Base-by-base conservation (phyloP, 2,797 vertebrate species). In the Pseudochromis fuscus region DNA sequence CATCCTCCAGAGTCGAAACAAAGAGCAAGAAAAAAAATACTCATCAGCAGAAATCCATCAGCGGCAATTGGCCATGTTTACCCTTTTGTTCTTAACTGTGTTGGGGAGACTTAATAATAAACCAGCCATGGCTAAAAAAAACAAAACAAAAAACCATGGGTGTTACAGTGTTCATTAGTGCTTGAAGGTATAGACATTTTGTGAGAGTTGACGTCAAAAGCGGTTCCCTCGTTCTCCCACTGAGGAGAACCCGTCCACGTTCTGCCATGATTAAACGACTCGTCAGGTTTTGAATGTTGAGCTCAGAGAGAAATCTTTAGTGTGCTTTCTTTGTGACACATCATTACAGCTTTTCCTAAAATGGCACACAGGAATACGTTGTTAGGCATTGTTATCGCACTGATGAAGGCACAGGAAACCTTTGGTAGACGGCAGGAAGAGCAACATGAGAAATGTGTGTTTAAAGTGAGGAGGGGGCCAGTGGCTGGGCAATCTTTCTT, bases 21-120 rank as follows among this genome's bases (percentile, higher is more conserved):
- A 92, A 91, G 77, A 88, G 68, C 28, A 62, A 64, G 45, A 31
- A 40, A 30, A 64, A 85, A 67, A 75, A 72, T 75, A 66, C 80
- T 86, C 76, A 87, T 88, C 89, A 89, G 86, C 84, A 90, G 77
- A 91, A 92, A 91, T 85, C 66, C 83, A 87, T 82, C 85, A 60
- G 65, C 57, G 67, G 65, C 81, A 86, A 75, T 76, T 88, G 81
- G 84, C 86, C 79, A 80, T 7, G 16, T 82, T 87, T 57, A 53
- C 60, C 46, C 64, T 72, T 67, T 73, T 78, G 46, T 84, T 88
- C 70, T 81, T 68, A 68, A 72, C 44, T 46, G 73, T 81, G 55
- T 77, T 79, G 72, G 24, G 56, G 61, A 57, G 73, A 68, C 71
- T 81, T 85, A 55, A 85, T 85, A 79, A 82, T 75, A 79, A 89